Base-by-base conservation (phyloP, 2,888 invertebrate species). In the Erebia palarica region DNA sequence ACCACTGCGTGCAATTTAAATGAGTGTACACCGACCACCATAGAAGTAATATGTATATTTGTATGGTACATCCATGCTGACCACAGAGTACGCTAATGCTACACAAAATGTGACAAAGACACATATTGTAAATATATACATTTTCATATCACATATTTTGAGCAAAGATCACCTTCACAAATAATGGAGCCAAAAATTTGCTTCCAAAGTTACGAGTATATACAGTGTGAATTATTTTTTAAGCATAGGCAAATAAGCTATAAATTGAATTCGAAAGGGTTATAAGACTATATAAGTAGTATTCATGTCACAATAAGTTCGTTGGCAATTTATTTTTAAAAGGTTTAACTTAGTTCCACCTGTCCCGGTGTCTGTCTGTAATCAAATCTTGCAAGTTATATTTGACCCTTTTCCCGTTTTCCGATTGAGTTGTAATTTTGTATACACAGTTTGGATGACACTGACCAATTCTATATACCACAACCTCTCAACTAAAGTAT, bases 31-130 rank as follows among this genome's bases (percentile, higher is more conserved):
- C 47, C 14, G 11, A 44, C 21, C 47, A 66, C 21, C 36, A 5
- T 36, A 36, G 36, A 36, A 36, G 36, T 36, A 36, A 36, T 36
- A 36, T 7, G 36, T 36, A 36, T 36, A 36, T 36, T 36, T 36
- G 36, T 36, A 7, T 36, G 36, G 36, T 36, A 36, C 36, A 7
- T 36, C 36, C 36, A 36, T 36, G 36, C 36, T 27, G 11, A 44
- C 21, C 47, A 66, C 21, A 58, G 14, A 42, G 65, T 53, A 55
- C 42, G 64, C 55, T 65, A 70, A 57, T 21, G 69, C 63, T 66
- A 66, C 55, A 70, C 71, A 58, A 57, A 63, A 21, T 21, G n/a
- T 21, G 14, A 63, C 47, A 44, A 1, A 47, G 14, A 18, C 36
- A 21, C 10, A 11, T 44, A 61, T 61, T 63, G 61, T 61, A 61